Evolutionary conservation across 2,888 invertebrate species (phyloP), one percentile per base, ranked within the genome.

Genomic region (Itoplectis maculator): DNA sequence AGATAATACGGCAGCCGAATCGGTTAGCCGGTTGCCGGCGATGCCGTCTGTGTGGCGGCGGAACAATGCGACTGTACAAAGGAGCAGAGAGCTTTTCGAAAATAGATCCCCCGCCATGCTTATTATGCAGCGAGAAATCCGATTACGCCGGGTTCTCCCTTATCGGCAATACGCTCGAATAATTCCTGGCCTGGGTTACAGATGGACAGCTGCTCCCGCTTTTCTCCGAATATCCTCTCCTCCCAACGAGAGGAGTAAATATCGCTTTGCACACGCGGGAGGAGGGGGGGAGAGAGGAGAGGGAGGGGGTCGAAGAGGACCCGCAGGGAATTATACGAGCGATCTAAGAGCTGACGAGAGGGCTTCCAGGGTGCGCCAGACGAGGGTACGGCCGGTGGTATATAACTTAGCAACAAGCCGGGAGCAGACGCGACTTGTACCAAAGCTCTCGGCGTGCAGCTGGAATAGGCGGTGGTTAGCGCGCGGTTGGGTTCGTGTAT

Each of bases 381-480:
- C 63, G 49, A 65, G 45, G 56, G 56, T 78, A 56, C 18, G n/a
- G 11, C 45, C 23, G 61, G 65, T 49, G 61, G 65, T 49, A 49
- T 69, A 69, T 65, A 69, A 80, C 63, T 69, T 65, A 70, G 69
- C 63, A 75, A 75, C 75, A 70, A 80, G 69, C 69, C 45, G 13
- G 40, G 29, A 15, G n/a, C 23, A 70, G 68, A 69, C 51, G 37
- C 49, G 47, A 65, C 56, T 47, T 42, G 65, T 69, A 54, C 11
- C 49, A 7, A 51, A 49, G 49, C 35, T 68, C n/a, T 42, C 37
- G 69, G 51, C 51, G 54, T 69, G 37, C 69, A 54, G 54, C 54
- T 54, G 54, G 69, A 54, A 69, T 54, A 69, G 69, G 20, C 37
- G 40, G 69, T 69, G 69, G 69, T 69, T 69, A 69, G 69, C 51